phyloP scores from a whole-genome alignment of 35 echinoderm and acorn worm species.

The Ophiothrix spiculata region DNA sequence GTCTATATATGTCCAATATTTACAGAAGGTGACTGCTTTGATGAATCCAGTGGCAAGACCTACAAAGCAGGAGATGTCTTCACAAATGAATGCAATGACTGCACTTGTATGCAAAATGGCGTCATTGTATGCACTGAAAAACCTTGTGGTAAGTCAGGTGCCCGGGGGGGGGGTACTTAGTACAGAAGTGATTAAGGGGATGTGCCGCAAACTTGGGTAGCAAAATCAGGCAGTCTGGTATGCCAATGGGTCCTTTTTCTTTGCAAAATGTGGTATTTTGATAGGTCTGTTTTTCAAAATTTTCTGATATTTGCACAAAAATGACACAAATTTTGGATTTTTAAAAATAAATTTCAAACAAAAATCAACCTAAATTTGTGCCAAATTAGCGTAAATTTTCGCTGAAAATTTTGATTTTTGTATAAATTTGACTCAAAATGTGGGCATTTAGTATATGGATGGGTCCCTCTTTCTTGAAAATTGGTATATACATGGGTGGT shows the following conservation, averaged over 20 bases:
- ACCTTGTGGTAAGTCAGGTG: background rate
- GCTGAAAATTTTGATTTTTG: background rate
- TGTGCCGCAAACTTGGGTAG: background rate
- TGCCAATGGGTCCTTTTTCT: background rate
- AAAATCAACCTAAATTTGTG: background rate
- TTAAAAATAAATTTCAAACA: no score
- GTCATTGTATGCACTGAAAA: background rate
- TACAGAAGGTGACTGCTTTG: constrained; percentile 38
- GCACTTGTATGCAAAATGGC: constrained; percentile 21
- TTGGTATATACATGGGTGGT: background rate
- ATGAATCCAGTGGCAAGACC: background rate
- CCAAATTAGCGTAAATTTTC: background rate
- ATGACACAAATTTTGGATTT: no score
- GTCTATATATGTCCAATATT: no score
- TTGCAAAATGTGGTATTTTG: background rate
- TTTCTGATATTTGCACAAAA: no score
- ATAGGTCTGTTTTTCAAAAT: no score
- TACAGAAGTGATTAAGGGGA: background rate
- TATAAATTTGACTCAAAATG: background rate
- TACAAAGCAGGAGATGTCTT: background rate
- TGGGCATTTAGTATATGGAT: background rate
- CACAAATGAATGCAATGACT: constrained; percentile 24
- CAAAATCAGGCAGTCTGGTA: background rate
- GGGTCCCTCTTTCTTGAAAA: background rate
- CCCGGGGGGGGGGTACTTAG: background rate